A percentile compares a stretch with the other conserved stretches of the same genome.
phyloP scores from a whole-genome alignment of 2,113 vertebrate genomes.

The Macheiramphus alcinus region DNA sequence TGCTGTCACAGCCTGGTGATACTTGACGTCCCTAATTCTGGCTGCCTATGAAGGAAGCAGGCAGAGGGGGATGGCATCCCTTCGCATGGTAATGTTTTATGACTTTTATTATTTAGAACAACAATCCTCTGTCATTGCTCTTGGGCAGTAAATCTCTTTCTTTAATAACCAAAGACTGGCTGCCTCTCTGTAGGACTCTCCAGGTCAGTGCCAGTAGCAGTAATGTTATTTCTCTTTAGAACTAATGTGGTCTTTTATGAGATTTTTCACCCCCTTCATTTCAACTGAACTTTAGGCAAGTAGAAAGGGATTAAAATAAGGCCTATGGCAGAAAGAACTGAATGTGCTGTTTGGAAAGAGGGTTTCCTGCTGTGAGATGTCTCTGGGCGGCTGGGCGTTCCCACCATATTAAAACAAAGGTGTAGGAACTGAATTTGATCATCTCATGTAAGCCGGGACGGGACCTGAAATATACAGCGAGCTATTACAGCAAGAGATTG shows the following conservation, averaged over 20 bases:
- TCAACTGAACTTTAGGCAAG: constrained; percentile 40
- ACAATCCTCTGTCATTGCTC: constrained; percentile 5
- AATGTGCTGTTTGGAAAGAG: constrained; percentile 8
- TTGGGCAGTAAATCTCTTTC: constrained; percentile 37
- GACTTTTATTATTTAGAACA: constrained; percentile 45
- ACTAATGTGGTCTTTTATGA: constrained; percentile 54
- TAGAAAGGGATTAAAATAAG: constrained; percentile 20
- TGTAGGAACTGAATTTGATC: neutral
- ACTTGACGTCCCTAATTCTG: neutral
- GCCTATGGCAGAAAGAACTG: constrained; percentile 17
- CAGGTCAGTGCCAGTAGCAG: constrained; percentile 18
- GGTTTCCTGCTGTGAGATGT: neutral
- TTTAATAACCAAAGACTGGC: constrained; percentile 50
- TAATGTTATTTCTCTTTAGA: constrained; percentile 48
- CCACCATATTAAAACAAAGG: neutral
- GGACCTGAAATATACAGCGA: neutral
- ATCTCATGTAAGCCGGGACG: neutral
- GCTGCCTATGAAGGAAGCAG: neutral
- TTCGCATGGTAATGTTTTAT: neutral
- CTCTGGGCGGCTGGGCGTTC: neutral
- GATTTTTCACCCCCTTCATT: neutral
- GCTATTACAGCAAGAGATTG: neutral
- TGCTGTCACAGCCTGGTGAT: neutral
- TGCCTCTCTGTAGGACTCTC: neutral
- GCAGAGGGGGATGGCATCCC: neutral